These are phyloP conservation scores for Tapirus indicus DNA, from an alignment of 2,797 vertebrate species.

Conservation along the genomic window DNA sequence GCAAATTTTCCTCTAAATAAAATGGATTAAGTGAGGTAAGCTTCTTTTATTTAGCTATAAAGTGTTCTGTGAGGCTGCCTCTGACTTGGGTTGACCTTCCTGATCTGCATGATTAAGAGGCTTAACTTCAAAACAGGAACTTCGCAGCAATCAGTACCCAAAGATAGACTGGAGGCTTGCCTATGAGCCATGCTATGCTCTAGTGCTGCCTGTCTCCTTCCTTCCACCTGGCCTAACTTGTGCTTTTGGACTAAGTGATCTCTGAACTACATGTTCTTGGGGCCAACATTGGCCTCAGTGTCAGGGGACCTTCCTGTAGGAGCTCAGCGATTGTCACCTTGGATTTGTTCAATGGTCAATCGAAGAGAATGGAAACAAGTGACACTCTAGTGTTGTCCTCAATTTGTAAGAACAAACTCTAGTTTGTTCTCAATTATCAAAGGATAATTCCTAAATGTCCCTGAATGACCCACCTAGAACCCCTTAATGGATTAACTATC, in stretches of 20 bases:
- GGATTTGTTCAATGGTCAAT: neutral
- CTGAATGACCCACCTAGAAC: neutral
- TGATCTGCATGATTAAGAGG: constrained; percentile 74
- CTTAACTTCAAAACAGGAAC: constrained; percentile 67
- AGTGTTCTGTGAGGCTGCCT: constrained; percentile 74
- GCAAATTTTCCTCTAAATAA: constrained; percentile 81
- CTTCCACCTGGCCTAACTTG: constrained; percentile 4
- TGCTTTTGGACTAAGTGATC: neutral
- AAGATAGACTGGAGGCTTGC: constrained; percentile 56
- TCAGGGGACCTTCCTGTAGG: neutral
- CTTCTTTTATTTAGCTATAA: constrained; percentile 76
- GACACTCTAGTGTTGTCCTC: neutral
- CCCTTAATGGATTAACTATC: neutral
- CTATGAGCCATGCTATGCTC: neutral
- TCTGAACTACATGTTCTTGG: neutral
- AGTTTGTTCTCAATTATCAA: no score
- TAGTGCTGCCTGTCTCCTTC: neutral
- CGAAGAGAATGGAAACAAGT: neutral
- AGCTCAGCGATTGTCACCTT: neutral
- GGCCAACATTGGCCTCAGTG: neutral
- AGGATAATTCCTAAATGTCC: neutral
- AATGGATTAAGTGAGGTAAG: constrained; percentile 80
- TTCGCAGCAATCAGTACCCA: constrained; percentile 67
- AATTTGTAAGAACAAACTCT: neutral
- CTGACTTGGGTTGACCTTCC: constrained; percentile 61